Conservation (phyloP, 1,140 invertebrate species). For the Drosophila repleta region DNA sequence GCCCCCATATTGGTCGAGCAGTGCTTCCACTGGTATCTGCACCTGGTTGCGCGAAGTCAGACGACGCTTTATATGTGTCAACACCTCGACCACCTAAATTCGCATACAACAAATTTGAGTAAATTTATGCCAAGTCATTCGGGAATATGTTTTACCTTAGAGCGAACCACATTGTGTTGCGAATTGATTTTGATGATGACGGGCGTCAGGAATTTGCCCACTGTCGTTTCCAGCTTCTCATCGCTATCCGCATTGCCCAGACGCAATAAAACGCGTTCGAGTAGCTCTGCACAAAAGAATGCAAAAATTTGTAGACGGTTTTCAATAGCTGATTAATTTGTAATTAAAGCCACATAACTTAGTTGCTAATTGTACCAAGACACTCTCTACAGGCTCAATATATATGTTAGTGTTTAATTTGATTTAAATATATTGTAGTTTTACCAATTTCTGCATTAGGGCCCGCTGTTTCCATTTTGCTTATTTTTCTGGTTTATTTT, state of each 20-base stretch:
- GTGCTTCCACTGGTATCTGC: slow-evolving; percentile 93
- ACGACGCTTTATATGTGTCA: slow-evolving; percentile 95
- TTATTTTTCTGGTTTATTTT: slow-evolving; percentile 42
- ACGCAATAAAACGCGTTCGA: slow-evolving; percentile 95
- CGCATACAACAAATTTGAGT: slow-evolving; percentile 32
- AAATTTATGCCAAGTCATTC: slow-evolving; percentile 55
- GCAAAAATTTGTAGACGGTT: slow-evolving; percentile 17
- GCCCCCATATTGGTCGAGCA: slow-evolving; percentile 91
- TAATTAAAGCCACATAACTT: background rate
- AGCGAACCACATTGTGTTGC: slow-evolving; percentile 92
- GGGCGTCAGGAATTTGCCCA: slow-evolving; percentile 94
- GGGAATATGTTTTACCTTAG: slow-evolving; percentile 86
- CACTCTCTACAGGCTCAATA: background rate
- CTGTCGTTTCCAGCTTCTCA: slow-evolving; percentile 92
- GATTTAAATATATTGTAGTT: slow-evolving; percentile 5
- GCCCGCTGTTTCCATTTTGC: slow-evolving; percentile 75
- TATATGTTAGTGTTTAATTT: background rate
- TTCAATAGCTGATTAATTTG: background rate
- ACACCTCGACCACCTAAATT: slow-evolving; percentile 94
- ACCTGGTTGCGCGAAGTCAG: slow-evolving; percentile 93
- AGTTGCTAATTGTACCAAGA: background rate
- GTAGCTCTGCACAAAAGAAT: slow-evolving; percentile 86
- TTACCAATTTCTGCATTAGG: slow-evolving; percentile 79
- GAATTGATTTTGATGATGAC: slow-evolving; percentile 95
- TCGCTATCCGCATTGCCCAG: slow-evolving; percentile 94